Conservation (phyloP, 1,140 invertebrate species). For the Megalonaias nervosa region DNA sequence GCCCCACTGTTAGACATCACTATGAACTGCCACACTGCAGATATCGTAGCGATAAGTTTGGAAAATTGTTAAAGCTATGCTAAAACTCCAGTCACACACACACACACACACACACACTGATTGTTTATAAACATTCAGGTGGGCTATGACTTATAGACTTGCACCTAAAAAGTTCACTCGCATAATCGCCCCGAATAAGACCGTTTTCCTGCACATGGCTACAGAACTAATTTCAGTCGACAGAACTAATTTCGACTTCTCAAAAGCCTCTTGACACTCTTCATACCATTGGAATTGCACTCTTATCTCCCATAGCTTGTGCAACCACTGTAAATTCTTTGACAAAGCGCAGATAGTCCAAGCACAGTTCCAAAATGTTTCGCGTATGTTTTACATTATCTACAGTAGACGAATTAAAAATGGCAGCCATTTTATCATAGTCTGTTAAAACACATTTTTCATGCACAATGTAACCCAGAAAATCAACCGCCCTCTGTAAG, state of each 20-base stretch:
- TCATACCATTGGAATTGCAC: conserved; percentile 61
- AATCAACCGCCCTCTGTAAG: neutral
- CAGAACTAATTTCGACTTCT: neutral
- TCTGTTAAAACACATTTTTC: conserved; percentile 3
- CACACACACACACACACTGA: too few species aligned
- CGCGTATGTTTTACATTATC: conserved; percentile 4
- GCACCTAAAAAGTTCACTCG: too few species aligned
- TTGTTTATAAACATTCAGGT: too few species aligned
- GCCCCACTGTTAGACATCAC: too few species aligned
- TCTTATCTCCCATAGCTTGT: conserved; percentile 62
- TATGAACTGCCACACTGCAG: too few species aligned
- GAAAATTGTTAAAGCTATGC: too few species aligned
- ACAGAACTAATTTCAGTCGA: neutral
- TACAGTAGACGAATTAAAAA: neutral
- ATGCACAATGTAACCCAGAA: conserved; percentile 9
- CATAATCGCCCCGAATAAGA: too few species aligned
- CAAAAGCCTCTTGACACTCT: conserved; percentile 31
- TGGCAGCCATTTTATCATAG: neutral
- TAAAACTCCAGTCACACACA: too few species aligned
- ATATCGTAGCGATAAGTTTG: too few species aligned
- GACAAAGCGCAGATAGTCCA: conserved; percentile 9
- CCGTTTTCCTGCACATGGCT: too few species aligned
- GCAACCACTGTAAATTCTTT: conserved; percentile 47
- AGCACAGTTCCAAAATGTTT: conserved; percentile 8
- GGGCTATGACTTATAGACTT: too few species aligned